These are phyloP conservation scores for Bujurquina vittata DNA, from an alignment of 2,113 vertebrate species.

Conservation along the genomic window DNA sequence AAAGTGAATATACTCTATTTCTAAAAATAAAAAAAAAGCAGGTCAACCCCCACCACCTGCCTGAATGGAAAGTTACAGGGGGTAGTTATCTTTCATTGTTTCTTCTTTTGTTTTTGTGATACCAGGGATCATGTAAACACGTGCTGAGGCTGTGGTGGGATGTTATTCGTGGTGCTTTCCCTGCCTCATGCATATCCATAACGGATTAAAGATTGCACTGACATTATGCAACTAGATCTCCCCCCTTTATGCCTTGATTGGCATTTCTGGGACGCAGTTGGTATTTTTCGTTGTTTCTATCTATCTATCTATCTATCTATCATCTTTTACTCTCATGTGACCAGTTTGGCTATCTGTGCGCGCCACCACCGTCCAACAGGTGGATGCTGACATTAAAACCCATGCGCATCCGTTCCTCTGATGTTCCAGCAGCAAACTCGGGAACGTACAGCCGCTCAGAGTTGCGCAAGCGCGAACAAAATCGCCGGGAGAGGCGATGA, in stretches of 20 bases:
- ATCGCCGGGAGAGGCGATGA: background rate
- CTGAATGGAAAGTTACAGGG: background rate
- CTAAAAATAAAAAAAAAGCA: background rate
- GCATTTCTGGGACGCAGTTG: conserved; percentile 67
- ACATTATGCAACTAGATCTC: conserved; percentile 60
- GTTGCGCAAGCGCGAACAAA: conserved; percentile 53
- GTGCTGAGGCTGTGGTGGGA: conserved; percentile 35
- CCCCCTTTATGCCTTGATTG: conserved; percentile 42
- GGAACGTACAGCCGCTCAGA: background rate
- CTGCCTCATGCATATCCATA: conserved; percentile 66
- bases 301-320: background rate
- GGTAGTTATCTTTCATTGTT: conserved; percentile 18
- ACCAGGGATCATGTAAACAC: conserved; percentile 14
- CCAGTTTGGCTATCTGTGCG: background rate
- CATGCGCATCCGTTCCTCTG: background rate
- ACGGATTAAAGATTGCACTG: conserved; percentile 65
- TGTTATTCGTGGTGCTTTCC: conserved; percentile 44
- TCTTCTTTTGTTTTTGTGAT: conserved; percentile 18
- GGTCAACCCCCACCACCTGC: background rate
- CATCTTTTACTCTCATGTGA: too few relatives aligned
- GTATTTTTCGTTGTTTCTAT: background rate
- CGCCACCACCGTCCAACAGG: background rate
- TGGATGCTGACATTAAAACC: conserved; percentile 3
- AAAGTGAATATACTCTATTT: background rate
- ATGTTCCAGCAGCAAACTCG: background rate